A percentile compares a stretch with the other conserved stretches of the same genome.
Evolutionary conservation across 2,797 vertebrate species (phyloP).

Genomic region (Smutsia gigantea): DNA sequence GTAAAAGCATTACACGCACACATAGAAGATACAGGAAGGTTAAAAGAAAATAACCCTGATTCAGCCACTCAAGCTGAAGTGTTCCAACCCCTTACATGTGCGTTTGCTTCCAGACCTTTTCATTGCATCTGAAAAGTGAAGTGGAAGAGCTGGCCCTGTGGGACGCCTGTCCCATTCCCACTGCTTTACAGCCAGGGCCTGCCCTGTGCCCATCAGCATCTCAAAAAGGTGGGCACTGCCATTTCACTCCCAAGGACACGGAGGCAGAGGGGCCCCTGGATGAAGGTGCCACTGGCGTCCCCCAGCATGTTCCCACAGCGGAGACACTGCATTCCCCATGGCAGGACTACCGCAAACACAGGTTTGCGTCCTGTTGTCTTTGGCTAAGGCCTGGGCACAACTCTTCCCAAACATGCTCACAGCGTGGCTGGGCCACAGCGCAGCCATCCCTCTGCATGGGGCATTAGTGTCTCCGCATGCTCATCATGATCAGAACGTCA

Average conservation of each 20-base stretch:
- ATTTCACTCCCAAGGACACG: too few relatives aligned
- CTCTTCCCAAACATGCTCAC: rapidly evolving
- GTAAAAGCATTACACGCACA: rapidly evolving
- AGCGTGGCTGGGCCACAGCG: rapidly evolving
- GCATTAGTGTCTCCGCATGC: rapidly evolving
- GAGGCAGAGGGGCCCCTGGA: background rate
- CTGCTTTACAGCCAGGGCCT: rapidly evolving
- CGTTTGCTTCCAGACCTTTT: background rate
- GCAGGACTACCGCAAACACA: rapidly evolving
- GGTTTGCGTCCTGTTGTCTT: rapidly evolving
- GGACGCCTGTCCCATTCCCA: rapidly evolving
- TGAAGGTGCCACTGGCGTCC: too few relatives aligned
- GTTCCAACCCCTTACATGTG: too few relatives aligned
- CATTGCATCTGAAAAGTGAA: background rate
- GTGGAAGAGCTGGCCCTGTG: rapidly evolving
- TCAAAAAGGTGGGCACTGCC: rapidly evolving
- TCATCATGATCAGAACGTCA: rapidly evolving
- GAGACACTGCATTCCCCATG: too few relatives aligned
- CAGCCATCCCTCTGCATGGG: rapidly evolving
- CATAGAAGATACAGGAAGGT: background rate
- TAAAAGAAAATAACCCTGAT: background rate
- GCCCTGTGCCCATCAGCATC: rapidly evolving
- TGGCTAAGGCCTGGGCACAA: rapidly evolving
- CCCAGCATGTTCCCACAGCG: rapidly evolving
- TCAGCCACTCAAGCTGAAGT: background rate